Evolutionary conservation across 2,888 invertebrate genomes (phyloP).

Genomic region (Baronia brevicornis): DNA sequence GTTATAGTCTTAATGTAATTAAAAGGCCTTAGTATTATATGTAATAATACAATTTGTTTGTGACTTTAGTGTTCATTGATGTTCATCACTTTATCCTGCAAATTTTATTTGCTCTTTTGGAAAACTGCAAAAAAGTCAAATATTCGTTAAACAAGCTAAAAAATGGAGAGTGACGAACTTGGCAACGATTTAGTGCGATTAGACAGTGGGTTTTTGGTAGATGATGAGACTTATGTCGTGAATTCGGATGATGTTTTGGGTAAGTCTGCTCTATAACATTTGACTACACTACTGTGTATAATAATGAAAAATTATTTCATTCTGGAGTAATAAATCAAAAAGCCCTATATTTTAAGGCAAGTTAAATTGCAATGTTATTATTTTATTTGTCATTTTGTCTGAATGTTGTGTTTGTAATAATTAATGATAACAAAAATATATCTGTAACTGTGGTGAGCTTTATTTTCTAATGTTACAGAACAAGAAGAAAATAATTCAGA

Average conservation of each 20-base stretch:
- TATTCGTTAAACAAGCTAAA: slow-evolving; percentile 13
- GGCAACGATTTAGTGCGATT: slow-evolving; percentile 73
- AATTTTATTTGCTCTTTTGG: slow-evolving; percentile 2
- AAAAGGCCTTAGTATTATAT: no score
- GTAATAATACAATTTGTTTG: no score
- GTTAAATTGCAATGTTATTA: no score
- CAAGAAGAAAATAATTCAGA: slow-evolving; percentile 85
- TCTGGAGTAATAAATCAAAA: no score
- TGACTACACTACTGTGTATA: background rate
- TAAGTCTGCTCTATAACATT: slow-evolving; percentile 28
- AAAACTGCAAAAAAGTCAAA: background rate
- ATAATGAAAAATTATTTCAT: no score
- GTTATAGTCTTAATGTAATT: no score
- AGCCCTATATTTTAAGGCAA: no score
- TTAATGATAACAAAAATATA: no score
- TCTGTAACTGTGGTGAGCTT: no score
- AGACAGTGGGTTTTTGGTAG: slow-evolving; percentile 58
- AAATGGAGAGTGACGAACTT: slow-evolving; percentile 77
- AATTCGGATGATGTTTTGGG: slow-evolving; percentile 64
- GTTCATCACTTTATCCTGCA: no score
- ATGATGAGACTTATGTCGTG: slow-evolving; percentile 60
- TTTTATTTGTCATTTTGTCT: background rate
- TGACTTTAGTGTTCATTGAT: no score
- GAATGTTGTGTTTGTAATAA: background rate
- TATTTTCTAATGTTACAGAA: slow-evolving; percentile 39